These are phyloP conservation scores for Whitmania pigra DNA, from an alignment of 1,140 invertebrate species.

Conservation along the genomic window DNA sequence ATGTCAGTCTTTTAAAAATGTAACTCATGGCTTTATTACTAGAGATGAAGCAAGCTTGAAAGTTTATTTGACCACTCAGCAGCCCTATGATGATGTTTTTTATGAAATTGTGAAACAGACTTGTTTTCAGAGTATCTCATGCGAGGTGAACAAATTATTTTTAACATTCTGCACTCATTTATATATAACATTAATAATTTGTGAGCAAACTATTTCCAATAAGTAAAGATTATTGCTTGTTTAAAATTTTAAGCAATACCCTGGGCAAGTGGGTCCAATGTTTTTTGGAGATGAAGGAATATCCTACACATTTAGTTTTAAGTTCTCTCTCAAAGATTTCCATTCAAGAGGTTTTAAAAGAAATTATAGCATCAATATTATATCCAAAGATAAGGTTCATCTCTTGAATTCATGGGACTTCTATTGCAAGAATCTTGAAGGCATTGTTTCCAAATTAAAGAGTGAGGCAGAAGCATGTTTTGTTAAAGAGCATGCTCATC, in stretches of 20 bases:
- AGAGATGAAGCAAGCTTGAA: neutral
- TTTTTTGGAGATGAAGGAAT: constrained; percentile 8
- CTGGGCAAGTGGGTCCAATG: constrained; percentile 6
- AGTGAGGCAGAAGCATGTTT: neutral
- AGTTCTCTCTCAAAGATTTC: constrained; percentile 10
- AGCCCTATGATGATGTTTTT: neutral
- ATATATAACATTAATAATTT: too few relatives aligned
- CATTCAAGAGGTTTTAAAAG: constrained; percentile 13
- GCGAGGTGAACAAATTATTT: neutral
- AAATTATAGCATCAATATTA: constrained; percentile 4
- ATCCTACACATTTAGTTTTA: neutral
- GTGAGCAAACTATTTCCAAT: too few relatives aligned
- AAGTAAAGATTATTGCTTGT: too few relatives aligned
- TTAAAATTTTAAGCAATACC: neutral
- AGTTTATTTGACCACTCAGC: neutral
- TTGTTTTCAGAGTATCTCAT: constrained; percentile 9
- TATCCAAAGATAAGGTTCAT: constrained; percentile 1
- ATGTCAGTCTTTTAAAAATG: constrained; percentile 3
- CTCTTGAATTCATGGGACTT: constrained; percentile 3
- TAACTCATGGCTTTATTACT: neutral
- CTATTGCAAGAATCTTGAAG: constrained; percentile 8
- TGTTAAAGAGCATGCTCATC: constrained; percentile 4
- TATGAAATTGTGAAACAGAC: neutral
- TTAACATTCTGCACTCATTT: too few relatives aligned
- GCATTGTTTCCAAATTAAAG: neutral